These are phyloP conservation scores for Formica selysi DNA, from an alignment of 1,140 invertebrate species.

Conservation along the genomic window DNA sequence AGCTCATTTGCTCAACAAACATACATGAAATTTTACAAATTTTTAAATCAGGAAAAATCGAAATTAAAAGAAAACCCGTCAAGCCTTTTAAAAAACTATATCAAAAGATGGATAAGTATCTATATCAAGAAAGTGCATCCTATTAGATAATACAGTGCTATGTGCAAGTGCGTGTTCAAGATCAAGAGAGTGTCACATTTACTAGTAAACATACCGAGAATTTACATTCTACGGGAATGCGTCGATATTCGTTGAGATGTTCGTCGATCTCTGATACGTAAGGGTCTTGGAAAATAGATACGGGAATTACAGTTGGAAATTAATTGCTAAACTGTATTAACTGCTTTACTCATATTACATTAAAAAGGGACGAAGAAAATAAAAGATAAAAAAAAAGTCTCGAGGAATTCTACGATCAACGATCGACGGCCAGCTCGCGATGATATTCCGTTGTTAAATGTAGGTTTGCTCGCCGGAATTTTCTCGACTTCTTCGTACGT, in stretches of 20 bases:
- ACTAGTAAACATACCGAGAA: conserved; percentile 56
- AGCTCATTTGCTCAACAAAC: background rate
- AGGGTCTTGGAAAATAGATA: conserved; percentile 16
- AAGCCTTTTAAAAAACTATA: background rate
- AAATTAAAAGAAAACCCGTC: background rate
- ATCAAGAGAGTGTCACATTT: conserved; percentile 38
- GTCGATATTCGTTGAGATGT: conserved; percentile 52
- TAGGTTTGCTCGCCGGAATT: conserved; percentile 93
- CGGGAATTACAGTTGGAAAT: conserved; percentile 22
- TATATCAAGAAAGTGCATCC: conserved; percentile 36
- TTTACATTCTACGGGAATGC: conserved; percentile 39
- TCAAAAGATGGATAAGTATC: background rate
- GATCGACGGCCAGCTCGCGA: conserved; percentile 66
- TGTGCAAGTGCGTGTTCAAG: conserved; percentile 48
- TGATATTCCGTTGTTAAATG: conserved; percentile 88
- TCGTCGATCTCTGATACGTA: conserved; percentile 50
- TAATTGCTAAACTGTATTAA: conserved; percentile 2
- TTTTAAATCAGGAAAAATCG: background rate
- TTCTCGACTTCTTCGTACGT: conserved; percentile 89
- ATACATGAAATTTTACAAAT: background rate
- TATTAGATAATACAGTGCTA: conserved; percentile 37
- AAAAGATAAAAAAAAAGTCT: conserved; percentile 37
- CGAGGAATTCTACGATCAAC: conserved; percentile 67
- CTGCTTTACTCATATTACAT: conserved; percentile 25
- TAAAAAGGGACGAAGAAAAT: conserved; percentile 1